These are phyloP conservation scores for Charina bottae DNA, from an alignment of 2,113 vertebrate species.

Conservation along the genomic window DNA sequence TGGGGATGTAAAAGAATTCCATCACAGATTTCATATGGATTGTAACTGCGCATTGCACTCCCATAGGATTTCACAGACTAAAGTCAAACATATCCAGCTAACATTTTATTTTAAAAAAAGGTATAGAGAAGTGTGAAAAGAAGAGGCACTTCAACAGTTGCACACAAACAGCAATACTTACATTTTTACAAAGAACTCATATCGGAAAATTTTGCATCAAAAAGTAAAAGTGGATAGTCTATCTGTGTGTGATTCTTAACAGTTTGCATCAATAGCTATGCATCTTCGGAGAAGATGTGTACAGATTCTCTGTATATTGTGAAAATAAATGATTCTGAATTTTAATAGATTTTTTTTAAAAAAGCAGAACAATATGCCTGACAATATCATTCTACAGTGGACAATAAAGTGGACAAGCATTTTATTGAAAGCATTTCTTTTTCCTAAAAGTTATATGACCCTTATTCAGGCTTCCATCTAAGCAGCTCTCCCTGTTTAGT, in stretches of 20 bases:
- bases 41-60: neutral
- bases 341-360: neutral
- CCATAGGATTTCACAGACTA: neutral
- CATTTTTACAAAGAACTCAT: neutral
- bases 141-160: neutral
- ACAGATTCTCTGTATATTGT: neutral
- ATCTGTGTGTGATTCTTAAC: neutral
- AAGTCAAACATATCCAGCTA: neutral
- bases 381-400: neutral
- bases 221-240: neutral
- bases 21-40: neutral
- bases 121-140: neutral
- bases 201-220: neutral
- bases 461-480: neutral
- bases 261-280: neutral
- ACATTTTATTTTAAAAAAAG: neutral
- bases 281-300: neutral
- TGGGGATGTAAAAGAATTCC: neutral
- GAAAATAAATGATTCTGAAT: neutral
- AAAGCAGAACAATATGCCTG: neutral
- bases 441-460: accelerated
- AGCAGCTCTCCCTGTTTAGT: neutral
- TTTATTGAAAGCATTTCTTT: neutral
- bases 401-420: neutral
- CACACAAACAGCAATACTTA: neutral